These are phyloP conservation scores for Cheiracanthium punctorium DNA, from an alignment of 2,888 invertebrate genomes.

Conservation along the genomic window DNA sequence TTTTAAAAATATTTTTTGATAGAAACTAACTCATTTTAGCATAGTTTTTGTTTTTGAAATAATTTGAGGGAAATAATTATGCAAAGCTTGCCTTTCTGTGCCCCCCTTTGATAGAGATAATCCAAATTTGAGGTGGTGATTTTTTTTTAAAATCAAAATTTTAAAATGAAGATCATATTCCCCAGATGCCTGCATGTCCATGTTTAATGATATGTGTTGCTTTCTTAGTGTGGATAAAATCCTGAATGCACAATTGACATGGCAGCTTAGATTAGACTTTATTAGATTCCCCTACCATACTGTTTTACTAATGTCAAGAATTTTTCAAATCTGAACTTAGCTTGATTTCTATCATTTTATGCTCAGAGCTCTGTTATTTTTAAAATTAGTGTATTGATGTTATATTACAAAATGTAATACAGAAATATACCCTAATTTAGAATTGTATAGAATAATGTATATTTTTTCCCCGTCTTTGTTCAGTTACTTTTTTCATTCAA, in stretches of 20 bases:
- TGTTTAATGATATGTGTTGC: neutral
- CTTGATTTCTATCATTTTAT: conserved; percentile 20
- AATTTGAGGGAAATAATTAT: too few species aligned
- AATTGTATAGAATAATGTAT: too few species aligned
- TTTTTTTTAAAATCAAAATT: too few species aligned
- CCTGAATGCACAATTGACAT: conserved; percentile 19
- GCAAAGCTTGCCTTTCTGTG: too few species aligned
- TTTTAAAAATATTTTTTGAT: neutral
- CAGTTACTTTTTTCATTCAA: too few species aligned
- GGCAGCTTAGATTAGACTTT: conserved; percentile 14
- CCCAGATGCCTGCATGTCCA: conserved; percentile 1
- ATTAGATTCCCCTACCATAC: neutral
- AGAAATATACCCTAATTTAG: too few species aligned
- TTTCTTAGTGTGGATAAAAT: neutral
- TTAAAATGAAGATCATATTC: conserved; percentile 17
- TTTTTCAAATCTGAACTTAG: conserved; percentile 1
- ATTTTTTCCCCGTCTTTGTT: too few species aligned
- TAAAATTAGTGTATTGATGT: too few species aligned
- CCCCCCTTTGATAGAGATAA: neutral
- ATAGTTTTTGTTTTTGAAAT: too few species aligned
- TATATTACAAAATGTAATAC: too few species aligned
- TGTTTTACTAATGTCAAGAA: neutral
- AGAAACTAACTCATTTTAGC: too few species aligned
- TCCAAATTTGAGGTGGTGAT: neutral
- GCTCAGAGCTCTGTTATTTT: conserved; percentile 40